These are phyloP conservation scores for Stylophora pistillata DNA, from an alignment of 64 coral and sea anemone genomes.

Conservation along the genomic window DNA sequence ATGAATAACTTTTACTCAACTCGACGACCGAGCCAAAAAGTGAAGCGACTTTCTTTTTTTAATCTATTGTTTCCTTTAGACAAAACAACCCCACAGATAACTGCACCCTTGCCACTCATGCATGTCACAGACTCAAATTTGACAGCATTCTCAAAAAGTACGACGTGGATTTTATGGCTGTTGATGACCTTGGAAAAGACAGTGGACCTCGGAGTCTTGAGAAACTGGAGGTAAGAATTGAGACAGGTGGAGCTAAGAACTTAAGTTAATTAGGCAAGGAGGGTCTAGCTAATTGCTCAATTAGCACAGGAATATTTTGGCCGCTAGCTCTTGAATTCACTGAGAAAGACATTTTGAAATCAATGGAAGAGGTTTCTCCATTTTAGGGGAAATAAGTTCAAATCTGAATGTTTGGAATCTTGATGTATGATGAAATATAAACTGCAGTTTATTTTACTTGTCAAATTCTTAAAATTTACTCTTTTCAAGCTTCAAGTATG, in stretches of 20 bases:
- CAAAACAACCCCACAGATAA: conserved; percentile 39
- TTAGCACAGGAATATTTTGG: too few relatives aligned
- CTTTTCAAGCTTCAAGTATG: conserved; percentile 73
- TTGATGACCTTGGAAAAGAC: conserved; percentile 51
- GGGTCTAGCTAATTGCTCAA: too few relatives aligned
- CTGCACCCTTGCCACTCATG: conserved; percentile 79
- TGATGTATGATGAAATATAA: too few relatives aligned
- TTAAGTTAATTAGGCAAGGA: too few relatives aligned
- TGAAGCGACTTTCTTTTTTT: background rate
- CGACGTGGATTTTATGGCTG: conserved; percentile 79
- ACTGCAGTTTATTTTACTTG: too few relatives aligned
- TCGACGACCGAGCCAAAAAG: too few relatives aligned
- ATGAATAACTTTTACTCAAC: too few relatives aligned
- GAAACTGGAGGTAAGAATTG: conserved; percentile 45
- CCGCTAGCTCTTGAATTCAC: too few relatives aligned
- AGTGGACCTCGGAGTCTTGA: conserved; percentile 18
- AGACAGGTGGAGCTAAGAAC: background rate
- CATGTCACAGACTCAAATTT: conserved; percentile 84
- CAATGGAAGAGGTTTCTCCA: too few relatives aligned
- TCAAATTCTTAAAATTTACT: background rate
- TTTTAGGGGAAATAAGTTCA: too few relatives aligned
- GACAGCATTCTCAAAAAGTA: conserved; percentile 63
- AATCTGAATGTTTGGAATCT: too few relatives aligned
- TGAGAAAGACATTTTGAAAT: too few relatives aligned
- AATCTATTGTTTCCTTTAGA: background rate